Evolutionary conservation across 2,113 vertebrate species (phyloP).

Genomic region (Phaethon lepturus): DNA sequence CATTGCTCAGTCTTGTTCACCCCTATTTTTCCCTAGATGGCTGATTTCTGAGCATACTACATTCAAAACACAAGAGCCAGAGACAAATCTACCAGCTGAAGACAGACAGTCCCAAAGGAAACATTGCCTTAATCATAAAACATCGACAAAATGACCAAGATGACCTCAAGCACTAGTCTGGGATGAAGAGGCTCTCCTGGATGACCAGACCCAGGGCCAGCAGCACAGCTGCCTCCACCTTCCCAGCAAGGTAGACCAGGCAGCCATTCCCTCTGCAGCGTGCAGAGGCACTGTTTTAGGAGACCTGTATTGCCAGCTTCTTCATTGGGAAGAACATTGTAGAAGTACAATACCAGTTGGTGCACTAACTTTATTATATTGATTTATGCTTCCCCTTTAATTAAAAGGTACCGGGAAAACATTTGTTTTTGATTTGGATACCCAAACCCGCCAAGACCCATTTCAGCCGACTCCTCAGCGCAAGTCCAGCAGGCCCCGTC

Average conservation of each 20-base stretch:
- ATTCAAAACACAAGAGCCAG: not conserved
- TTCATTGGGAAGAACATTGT: not conserved
- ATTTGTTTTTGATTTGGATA: constrained; percentile 35
- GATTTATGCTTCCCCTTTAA: constrained; percentile 60
- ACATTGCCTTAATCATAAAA: not conserved
- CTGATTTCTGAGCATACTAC: not conserved
- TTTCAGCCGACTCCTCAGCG: not conserved
- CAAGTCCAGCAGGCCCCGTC: not conserved
- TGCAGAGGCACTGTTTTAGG: fast-evolving
- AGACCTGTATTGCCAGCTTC: not conserved
- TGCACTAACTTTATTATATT: not conserved
- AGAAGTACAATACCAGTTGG: not conserved
- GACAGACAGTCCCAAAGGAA: not conserved
- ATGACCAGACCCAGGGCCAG: not conserved
- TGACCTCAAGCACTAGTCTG: fast-evolving
- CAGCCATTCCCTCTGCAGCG: fast-evolving
- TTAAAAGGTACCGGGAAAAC: constrained; percentile 49
- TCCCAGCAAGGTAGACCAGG: not conserved
- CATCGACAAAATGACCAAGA: not conserved
- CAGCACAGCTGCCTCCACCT: not conserved
- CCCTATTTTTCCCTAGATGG: fast-evolving
- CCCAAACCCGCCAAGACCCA: not conserved
- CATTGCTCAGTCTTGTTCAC: fast-evolving
- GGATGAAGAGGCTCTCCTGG: not conserved
- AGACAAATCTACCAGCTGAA: not conserved